Evolutionary conservation across 2,797 vertebrate species (phyloP).

Genomic region (Helicolenus hilgendorfi): DNA sequence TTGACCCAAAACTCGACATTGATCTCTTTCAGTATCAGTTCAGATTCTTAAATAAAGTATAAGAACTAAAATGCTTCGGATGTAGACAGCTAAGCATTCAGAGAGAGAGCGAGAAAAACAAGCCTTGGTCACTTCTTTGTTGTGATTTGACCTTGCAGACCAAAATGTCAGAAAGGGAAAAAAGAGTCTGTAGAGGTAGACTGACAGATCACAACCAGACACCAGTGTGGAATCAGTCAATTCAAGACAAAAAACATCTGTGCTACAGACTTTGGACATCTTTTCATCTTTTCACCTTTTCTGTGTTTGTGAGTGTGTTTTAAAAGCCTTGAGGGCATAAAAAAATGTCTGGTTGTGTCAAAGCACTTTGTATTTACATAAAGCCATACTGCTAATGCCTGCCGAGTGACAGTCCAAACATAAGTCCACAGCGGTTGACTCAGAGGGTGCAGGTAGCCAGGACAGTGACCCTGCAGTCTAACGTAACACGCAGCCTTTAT

Average conservation of each 20-base stretch:
- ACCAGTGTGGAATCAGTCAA: background rate
- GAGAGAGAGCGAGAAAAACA: background rate
- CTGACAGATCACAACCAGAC: background rate
- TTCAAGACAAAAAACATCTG: background rate
- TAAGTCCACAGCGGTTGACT: conserved; percentile 57
- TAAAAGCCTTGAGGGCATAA: background rate
- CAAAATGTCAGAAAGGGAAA: background rate
- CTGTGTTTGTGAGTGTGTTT: background rate
- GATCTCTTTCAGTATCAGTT: conserved; percentile 9
- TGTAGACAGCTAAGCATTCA: background rate
- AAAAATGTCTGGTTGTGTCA: background rate
- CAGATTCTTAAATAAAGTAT: conserved; percentile 28
- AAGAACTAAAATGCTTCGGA: conserved; percentile 8
- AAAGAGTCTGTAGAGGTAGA: background rate
- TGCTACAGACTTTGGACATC: background rate
- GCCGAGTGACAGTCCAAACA: conserved; percentile 24
- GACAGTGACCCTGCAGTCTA: conserved; percentile 37
- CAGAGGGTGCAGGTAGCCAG: conserved; percentile 12
- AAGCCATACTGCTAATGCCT: conserved; percentile 4
- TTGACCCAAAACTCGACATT: conserved; percentile 38
- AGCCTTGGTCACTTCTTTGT: background rate
- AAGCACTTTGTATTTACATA: conserved; percentile 42
- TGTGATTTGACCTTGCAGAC: background rate
- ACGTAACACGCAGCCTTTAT: conserved; percentile 15
- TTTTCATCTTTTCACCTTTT: background rate